Conservation (phyloP, 2,888 invertebrate genomes). For the Parascotia fuliginaria region DNA sequence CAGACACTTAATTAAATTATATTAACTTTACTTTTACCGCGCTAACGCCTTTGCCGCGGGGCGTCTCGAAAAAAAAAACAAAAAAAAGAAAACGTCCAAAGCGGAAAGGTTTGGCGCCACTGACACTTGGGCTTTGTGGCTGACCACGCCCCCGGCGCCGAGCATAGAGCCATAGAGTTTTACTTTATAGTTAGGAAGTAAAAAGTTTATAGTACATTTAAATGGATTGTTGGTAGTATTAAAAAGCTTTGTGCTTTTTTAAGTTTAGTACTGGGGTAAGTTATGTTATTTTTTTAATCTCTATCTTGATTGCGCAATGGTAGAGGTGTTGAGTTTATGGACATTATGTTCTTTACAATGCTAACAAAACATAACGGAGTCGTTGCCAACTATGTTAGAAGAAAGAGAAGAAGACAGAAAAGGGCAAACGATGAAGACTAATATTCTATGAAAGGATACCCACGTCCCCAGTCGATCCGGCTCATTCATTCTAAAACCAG, state of each 20-base stretch:
- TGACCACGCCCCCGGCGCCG: constrained; percentile 74
- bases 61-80: constrained; percentile 54
- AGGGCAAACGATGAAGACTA: too few species aligned
- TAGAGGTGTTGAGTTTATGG: too few species aligned
- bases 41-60: constrained; percentile 68
- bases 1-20: constrained; percentile 64
- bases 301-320: too few species aligned
- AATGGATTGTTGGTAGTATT: not conserved
- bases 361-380: too few species aligned
- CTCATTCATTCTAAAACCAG: too few species aligned
- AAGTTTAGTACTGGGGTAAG: too few species aligned
- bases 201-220: constrained; percentile 12
- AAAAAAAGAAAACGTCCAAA: constrained; percentile 66
- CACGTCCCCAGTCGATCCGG: too few species aligned
- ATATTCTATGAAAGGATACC: too few species aligned
- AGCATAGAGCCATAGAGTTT: constrained; percentile 1
- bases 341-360: too few species aligned
- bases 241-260: not conserved
- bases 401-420: too few species aligned
- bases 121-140: constrained; percentile 60
- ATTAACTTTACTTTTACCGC: constrained; percentile 45
- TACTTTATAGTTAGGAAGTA: constrained; percentile 8
- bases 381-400: too few species aligned
- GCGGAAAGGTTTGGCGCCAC: constrained; percentile 75
- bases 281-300: too few species aligned